These are phyloP conservation scores for Sarcophaga subvicina DNA, from an alignment of 2,888 invertebrate species.

Conservation along the genomic window DNA sequence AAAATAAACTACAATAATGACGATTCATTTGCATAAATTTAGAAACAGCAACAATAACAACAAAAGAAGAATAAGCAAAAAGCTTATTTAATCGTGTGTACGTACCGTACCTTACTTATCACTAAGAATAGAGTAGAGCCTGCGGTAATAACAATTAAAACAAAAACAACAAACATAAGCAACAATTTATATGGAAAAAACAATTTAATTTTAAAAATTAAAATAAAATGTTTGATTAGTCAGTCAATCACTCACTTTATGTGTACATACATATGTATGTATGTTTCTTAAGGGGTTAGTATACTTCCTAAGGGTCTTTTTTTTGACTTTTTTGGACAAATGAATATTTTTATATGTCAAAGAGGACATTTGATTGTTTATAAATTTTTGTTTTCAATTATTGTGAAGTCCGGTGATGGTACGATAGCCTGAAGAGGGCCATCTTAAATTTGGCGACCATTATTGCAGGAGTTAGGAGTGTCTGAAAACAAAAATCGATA, in stretches of 20 bases:
- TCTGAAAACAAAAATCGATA: no score
- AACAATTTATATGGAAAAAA: conserved; percentile 9
- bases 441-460: no score
- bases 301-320: no score
- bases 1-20: background rate
- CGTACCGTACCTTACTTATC: no score
- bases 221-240: conserved; percentile 53
- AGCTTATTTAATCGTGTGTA: background rate
- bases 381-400: background rate
- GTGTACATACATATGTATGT: no score
- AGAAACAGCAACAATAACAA: conserved; percentile 2
- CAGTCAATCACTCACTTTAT: background rate
- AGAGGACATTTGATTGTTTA: no score
- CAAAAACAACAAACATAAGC: background rate
- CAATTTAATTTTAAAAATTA: background rate
- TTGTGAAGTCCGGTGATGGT: no score
- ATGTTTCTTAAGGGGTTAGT: no score
- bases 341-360: no score
- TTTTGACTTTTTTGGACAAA: no score
- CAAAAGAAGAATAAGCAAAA: background rate
- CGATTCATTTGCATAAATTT: conserved; percentile 58
- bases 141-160: conserved; percentile 51
- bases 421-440: no score
- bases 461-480: no score
- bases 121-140: conserved; percentile 37